Conservation (phyloP, 2,113 vertebrate species). For the Ovibos moschatus region DNA sequence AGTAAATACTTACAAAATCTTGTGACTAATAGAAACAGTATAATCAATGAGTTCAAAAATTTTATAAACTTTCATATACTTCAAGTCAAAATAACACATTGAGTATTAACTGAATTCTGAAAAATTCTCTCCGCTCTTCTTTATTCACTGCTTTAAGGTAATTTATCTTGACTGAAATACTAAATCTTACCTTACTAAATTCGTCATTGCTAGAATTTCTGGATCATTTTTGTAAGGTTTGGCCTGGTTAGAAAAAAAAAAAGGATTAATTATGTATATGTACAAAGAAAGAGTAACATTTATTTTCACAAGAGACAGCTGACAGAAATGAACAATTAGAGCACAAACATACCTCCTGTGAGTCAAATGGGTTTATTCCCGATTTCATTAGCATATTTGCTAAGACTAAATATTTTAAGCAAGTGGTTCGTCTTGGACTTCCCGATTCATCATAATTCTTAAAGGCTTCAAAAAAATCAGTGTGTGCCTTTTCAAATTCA, state of each 20-base stretch:
- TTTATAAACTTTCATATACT: neutral
- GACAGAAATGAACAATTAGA: constrained; percentile 20
- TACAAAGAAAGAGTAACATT: constrained; percentile 36
- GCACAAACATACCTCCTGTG: constrained; percentile 91
- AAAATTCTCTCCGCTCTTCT: neutral
- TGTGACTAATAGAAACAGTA: neutral
- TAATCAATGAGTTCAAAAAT: constrained; percentile 22
- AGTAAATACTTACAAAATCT: neutral
- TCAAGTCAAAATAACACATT: neutral
- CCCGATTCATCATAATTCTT: constrained; percentile 99
- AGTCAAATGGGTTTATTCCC: constrained; percentile 99
- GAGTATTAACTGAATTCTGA: neutral
- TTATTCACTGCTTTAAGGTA: constrained; percentile 11
- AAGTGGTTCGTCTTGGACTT: constrained; percentile 98
- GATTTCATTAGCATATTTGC: constrained; percentile 99
- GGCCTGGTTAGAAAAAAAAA: constrained; percentile 85
- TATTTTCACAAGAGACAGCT: neutral
- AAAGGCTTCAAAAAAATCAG: constrained; percentile 99
- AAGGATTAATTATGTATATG: constrained; percentile 35
- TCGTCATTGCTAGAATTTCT: constrained; percentile 99
- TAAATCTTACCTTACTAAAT: constrained; percentile 97
- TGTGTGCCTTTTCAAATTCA: constrained; percentile 99
- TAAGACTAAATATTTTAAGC: constrained; percentile 98
- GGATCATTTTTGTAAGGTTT: constrained; percentile 99
- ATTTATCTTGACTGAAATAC: constrained; percentile 54